Evolutionary conservation across 2,797 vertebrate genomes (phyloP).

Genomic region (Enteromius argenteus): DNA sequence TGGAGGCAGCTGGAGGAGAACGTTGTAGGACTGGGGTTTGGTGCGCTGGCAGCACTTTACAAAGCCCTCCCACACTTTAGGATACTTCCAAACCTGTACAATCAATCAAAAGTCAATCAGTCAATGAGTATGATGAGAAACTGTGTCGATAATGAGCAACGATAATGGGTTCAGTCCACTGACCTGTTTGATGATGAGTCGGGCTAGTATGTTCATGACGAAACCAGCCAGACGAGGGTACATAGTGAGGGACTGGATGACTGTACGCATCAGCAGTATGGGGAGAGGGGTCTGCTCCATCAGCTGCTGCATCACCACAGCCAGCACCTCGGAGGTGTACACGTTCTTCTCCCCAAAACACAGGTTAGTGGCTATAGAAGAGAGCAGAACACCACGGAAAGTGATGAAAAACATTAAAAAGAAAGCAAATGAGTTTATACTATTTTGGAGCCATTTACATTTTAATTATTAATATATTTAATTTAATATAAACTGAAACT

Average conservation of each 20-base stretch:
- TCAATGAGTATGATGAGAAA: too few species aligned
- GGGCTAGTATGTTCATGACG: constrained; percentile 94
- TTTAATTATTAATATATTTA: background rate
- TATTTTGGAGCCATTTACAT: background rate
- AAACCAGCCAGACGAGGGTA: constrained; percentile 93
- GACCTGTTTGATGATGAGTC: constrained; percentile 96
- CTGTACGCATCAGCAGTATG: constrained; percentile 94
- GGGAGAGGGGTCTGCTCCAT: constrained; percentile 95
- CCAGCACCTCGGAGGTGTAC: constrained; percentile 94
- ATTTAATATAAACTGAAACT: background rate
- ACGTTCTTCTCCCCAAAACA: constrained; percentile 94
- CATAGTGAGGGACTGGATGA: constrained; percentile 97
- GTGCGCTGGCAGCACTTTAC: constrained; percentile 97
- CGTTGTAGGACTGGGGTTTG: constrained; percentile 92
- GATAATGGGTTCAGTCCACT: background rate
- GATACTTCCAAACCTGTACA: constrained; percentile 93
- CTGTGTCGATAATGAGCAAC: too few species aligned
- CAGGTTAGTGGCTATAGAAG: constrained; percentile 89
- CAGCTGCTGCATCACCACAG: constrained; percentile 97
- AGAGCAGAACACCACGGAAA: background rate
- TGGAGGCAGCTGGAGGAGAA: constrained; percentile 89
- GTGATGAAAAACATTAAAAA: background rate
- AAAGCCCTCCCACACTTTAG: constrained; percentile 97
- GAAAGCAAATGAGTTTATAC: background rate
- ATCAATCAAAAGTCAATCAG: background rate